Evolutionary conservation across 2,797 vertebrate species (phyloP), one percentile per base, ranked within the genome.

Genomic region (Labroides dimidiatus): DNA sequence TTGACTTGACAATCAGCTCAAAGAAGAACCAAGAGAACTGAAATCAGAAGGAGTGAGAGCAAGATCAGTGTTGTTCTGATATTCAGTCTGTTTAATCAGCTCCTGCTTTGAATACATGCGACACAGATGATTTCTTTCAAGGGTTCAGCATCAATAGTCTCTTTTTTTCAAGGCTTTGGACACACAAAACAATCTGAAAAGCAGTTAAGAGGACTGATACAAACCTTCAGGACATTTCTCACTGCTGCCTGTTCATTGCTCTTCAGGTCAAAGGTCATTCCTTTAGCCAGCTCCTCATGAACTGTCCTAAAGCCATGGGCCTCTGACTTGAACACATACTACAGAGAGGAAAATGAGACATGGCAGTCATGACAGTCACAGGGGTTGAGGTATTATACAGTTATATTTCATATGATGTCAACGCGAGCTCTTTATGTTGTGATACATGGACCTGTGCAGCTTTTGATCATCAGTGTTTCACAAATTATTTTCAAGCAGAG

Each of bases 21-120:
- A 98, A 95, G 94, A 99, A 99, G 95, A 99, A 99, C 96, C 97
- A 99, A 70, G 96, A 98, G 86, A 98, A 97, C 98, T 99, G 88
- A 80, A 84, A 77, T 7, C 47, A 58, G 6, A 24, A 72, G 42
- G 72, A 7, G 63, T 27, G 43, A 63, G 64, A 72, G 30, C 9
- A 41, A 56, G 20, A 24, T 67, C 37, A 72, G 3, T 27, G 47
- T 47, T 23, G n/a, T n/a, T n/a, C n/a, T n/a, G n/a, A n/a, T n/a
- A n/a, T n/a, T n/a, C n/a, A 48, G 48, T 47, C 23, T 16, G 1
- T 17, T 10, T 44, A 16, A 36, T 59, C 58, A 61, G 55, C 16
- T 47, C 19, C 57, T 59, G 41, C 15, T 52, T 64, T 7, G 27
- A 30, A 61, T 19, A 48, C 4, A 0, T 0, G 16, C 39, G 7